Conservation (phyloP, 2,113 vertebrate species). For the Cottus gobio region DNA sequence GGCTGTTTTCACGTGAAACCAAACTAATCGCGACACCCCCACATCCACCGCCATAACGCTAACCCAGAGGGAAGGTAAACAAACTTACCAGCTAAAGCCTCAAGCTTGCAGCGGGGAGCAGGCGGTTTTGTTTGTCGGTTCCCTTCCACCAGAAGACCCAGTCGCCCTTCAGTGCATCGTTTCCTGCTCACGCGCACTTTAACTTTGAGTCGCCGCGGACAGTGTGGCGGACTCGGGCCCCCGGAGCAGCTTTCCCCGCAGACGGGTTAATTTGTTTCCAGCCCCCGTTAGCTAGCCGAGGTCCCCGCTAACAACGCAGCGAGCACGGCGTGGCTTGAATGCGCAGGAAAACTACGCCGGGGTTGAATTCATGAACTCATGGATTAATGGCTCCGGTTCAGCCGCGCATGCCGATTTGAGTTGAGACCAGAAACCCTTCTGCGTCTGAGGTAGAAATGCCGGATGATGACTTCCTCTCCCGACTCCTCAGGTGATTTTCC, state of each 20-base stretch:
- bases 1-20: background rate
- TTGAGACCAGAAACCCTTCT: background rate
- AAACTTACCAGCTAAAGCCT: conserved; percentile 60
- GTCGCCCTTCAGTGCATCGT: background rate
- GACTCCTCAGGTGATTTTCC: conserved; percentile 39
- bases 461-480: conserved; percentile 39
- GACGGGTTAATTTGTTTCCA: conserved; percentile 26
- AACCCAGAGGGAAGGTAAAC: conserved; percentile 29
- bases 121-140: background rate
- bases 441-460: conserved; percentile 10
- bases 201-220: background rate
- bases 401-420: background rate
- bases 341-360: background rate
- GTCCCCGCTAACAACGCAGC: conserved; percentile 35
- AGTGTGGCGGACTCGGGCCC: conserved; percentile 1
- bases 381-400: background rate
- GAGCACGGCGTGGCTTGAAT: too few relatives aligned
- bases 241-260: background rate
- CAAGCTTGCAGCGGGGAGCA: background rate
- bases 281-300: conserved; percentile 45
- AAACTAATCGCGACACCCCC: background rate
- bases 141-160: background rate
- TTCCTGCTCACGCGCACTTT: background rate
- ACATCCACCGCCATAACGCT: background rate
- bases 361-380: background rate